Evolutionary conservation across 1,140 invertebrate genomes (phyloP), one percentile per base, ranked within the genome.

Genomic region (Drosophila pachea): DNA sequence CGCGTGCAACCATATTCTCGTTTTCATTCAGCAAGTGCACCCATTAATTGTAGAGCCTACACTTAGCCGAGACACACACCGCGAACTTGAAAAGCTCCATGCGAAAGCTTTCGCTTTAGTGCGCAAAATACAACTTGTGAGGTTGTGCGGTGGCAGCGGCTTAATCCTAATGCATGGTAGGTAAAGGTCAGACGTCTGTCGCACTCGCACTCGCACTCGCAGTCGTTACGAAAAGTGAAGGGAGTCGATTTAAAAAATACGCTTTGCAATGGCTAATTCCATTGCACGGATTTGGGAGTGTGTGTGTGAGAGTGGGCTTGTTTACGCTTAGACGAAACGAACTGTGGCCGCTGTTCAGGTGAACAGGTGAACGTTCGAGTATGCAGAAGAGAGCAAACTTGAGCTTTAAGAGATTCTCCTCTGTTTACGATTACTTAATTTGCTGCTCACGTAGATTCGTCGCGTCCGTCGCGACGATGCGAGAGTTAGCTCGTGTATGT

Each of bases 351-450:
- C 79, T 79, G 68, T 59, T 64, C 61, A 3, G 22, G 22, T 22
- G 22, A 78, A 78, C 76, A 76, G 76, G 76, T 78, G 73, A 78
- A 78, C 73, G 76, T 71, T 78, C 76, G 71, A 38, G 49, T 36
- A 14, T 45, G 56, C 47, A 8, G 42, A 53, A 61, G 60, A 63
- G 68, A 59, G 58, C 45, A 29, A 42, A 6, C 16, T 35, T 16
- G 52, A 72, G 67, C 65, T 56, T 69, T 78, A 78, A 63, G 63
- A 74, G 75, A 29, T 35, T 48, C 49, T 53, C 45, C 9, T 38
- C 7, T 45, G 43, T 45, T 48, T 79, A 32, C 56, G 61, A 49
- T 77, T 58, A 75, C 54, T 81, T 81, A 77, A 82, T 68, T 68
- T 82, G 66, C 78, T 77, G 62, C 78, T 81, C 78, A 81, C 74